Evolutionary conservation across 2,888 invertebrate genomes (phyloP), one percentile per base, ranked within the genome.

Genomic region (Drosophila paracracens): DNA sequence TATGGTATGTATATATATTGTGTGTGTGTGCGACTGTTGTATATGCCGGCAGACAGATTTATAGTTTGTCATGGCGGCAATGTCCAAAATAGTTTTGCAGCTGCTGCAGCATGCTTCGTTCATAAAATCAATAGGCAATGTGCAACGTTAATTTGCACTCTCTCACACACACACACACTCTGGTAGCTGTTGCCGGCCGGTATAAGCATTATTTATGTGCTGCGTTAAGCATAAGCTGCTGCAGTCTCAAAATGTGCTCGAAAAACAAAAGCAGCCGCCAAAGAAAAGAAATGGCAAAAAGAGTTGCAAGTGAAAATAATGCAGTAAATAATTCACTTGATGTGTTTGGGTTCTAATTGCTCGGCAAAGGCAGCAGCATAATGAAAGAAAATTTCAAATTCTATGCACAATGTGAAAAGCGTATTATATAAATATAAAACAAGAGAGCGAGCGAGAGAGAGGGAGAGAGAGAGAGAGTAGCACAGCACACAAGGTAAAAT

Each of bases 21-120:
- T 36, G 46, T 25, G 29, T 43, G 52, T 25, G 74, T 64, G 59
- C 56, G 50, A 40, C 62, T 78, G 64, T 29, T n/a, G 40, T 57
- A 57, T 64, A 83, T 88, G 80, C 89, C 89, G 83, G 85, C 86
- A 78, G 88, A 85, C 89, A 89, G 88, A 89, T 89, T 89, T 89
- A 89, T 86, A 85, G 83, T 84, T 87, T 84, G 72, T 81, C 82
- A 67, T 88, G 88, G 83, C 86, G 86, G 76, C 83, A 70, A 70
- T 56, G 60, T 63, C 64, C 77, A 88, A 84, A 89, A 89, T 89
- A 84, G 89, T 83, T 67, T 61, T 60, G 80, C 76, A 60, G 59
- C 57, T 64, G 62, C 78, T 61, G 84, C 75, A 75, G 36, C 70
- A 56, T 7, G 33, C 33, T 53, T 73, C 82, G 84, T 84, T 84